Evolutionary conservation across 2,797 vertebrate species (phyloP).

Genomic region (Brotula barbata): DNA sequence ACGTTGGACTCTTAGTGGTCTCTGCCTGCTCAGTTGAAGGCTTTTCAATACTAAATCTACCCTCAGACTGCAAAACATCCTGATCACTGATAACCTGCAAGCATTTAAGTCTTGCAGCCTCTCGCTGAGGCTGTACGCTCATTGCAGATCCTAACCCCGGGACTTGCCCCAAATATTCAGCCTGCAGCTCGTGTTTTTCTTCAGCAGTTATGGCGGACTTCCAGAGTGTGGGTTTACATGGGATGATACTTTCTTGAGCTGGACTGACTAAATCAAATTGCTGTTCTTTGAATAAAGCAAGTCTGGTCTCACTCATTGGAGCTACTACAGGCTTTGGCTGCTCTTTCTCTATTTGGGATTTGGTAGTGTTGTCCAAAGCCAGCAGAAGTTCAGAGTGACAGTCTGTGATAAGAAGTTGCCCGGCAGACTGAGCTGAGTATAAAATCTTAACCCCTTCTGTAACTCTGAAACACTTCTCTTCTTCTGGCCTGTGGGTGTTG

Average conservation of each 20-base stretch:
- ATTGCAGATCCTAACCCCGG: conserved; percentile 48
- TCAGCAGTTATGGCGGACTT: conserved; percentile 71
- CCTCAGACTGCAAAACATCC: conserved; percentile 72
- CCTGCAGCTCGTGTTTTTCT: conserved; percentile 72
- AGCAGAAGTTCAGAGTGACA: conserved; percentile 61
- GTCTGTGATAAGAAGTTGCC: conserved; percentile 65
- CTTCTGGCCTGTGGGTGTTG: conserved; percentile 44
- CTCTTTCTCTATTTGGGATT: conserved; percentile 55
- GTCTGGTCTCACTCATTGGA: conserved; percentile 65
- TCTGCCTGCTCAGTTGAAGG: conserved; percentile 57
- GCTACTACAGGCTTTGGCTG: conserved; percentile 46
- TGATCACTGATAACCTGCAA: conserved; percentile 76
- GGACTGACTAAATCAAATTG: conserved; percentile 49
- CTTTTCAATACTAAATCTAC: conserved; percentile 62
- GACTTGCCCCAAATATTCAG: conserved; percentile 59
- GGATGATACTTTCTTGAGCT: conserved; percentile 56
- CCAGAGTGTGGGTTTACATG: conserved; percentile 64
- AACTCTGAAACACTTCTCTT: conserved; percentile 69
- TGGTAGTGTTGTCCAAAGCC: conserved; percentile 45
- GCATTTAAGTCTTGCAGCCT: conserved; percentile 62
- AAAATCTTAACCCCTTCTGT: conserved; percentile 76
- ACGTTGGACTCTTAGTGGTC: conserved; percentile 55
- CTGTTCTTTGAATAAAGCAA: conserved; percentile 69
- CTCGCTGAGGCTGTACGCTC: conserved; percentile 58
- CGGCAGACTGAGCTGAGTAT: conserved; percentile 70